These are phyloP conservation scores for Seira ritae DNA, from an alignment of 2,888 invertebrate genomes.

Conservation along the genomic window DNA sequence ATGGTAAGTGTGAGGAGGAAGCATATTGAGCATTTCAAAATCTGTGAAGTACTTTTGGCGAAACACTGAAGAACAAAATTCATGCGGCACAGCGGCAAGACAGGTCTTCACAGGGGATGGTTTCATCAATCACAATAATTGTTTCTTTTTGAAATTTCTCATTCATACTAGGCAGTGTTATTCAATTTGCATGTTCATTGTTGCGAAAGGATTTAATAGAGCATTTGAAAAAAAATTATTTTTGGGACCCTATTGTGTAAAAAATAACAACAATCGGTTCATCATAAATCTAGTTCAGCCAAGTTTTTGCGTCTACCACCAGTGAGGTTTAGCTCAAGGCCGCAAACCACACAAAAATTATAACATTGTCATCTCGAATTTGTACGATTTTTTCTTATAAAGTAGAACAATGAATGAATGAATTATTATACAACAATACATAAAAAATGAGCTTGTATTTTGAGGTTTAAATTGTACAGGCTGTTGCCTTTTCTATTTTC, in stretches of 20 bases:
- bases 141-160: slow-evolving; percentile 10
- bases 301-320: slow-evolving; percentile 29
- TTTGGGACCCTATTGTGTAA: slow-evolving; percentile 8
- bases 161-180: neutral
- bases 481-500: neutral
- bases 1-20: no score
- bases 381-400: neutral
- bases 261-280: neutral
- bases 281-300: slow-evolving; percentile 48
- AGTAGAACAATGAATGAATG: slow-evolving; percentile 23
- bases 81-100: slow-evolving; percentile 10
- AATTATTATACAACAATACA: slow-evolving; percentile 28
- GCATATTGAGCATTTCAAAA: no score
- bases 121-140: slow-evolving; percentile 34
- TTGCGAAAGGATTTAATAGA: neutral
- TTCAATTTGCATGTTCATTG: neutral
- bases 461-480: neutral
- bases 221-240: slow-evolving; percentile 16
- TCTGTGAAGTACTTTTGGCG: no score
- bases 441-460: slow-evolving; percentile 26
- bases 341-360: slow-evolving; percentile 40
- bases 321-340: slow-evolving; percentile 56
- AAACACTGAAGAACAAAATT: no score
- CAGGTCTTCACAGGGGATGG: neutral
- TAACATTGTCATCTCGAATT: neutral